A percentile compares a stretch with the other conserved stretches of the same genome.
Conservation (phyloP, 2,113 vertebrate species). For the Camelus bactrianus region DNA sequence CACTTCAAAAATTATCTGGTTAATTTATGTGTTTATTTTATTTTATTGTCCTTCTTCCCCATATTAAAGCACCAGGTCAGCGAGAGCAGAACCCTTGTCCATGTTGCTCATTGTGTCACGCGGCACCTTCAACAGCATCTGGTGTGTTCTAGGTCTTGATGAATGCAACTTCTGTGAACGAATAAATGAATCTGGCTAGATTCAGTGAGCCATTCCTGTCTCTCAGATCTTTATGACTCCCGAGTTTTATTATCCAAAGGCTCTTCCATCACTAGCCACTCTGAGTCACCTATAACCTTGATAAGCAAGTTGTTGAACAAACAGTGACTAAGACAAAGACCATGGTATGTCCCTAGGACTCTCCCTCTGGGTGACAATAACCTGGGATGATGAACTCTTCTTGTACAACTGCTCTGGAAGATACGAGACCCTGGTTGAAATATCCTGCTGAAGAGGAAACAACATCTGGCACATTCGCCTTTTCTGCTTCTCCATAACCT, state of each 20-base stretch:
- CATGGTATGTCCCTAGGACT: neutral
- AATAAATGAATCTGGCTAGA: neutral
- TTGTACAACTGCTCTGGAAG: neutral
- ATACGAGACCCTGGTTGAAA: neutral
- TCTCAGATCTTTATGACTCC: neutral
- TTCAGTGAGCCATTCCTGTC: neutral
- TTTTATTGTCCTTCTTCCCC: neutral
- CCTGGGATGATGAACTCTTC: neutral
- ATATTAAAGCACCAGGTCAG: neutral
- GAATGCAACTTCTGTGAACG: neutral
- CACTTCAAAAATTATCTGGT: neutral
- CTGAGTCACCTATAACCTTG: neutral
- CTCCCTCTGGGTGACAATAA: neutral
- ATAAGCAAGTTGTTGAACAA: constrained; percentile 32
- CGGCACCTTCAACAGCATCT: neutral
- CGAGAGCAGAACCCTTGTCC: too few species aligned
- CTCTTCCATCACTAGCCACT: neutral
- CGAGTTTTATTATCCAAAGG: neutral
- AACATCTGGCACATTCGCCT: neutral
- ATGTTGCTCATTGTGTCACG: too few species aligned
- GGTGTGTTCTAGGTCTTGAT: neutral
- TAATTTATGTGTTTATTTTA: neutral
- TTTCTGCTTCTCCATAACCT: neutral
- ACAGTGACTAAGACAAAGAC: constrained; percentile 49
- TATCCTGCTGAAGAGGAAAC: neutral